A percentile compares a stretch with the other conserved stretches of the same genome.
These are phyloP conservation scores for Cladorhizidae sp. DNA, from an alignment of 37 sponge, comb jelly and placozoan species.

Conservation along the genomic window DNA sequence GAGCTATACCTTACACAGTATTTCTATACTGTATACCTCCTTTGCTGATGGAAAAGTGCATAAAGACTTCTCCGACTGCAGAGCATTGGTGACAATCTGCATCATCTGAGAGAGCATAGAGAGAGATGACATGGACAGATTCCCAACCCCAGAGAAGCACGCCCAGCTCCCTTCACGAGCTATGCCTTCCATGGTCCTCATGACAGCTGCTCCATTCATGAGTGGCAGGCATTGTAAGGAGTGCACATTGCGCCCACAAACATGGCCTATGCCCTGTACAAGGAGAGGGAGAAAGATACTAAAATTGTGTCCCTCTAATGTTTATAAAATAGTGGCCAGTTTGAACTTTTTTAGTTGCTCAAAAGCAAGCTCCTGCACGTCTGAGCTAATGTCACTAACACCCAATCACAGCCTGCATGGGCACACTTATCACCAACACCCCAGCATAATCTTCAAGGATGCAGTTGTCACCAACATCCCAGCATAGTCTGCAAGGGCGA, in stretches of 20 bases:
- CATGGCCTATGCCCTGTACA: constrained; percentile 51
- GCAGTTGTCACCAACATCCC: too few species aligned
- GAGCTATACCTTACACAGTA: neutral
- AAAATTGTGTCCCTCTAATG: too few species aligned
- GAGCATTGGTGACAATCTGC: constrained; percentile 43
- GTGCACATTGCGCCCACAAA: constrained; percentile 57
- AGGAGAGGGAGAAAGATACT: neutral
- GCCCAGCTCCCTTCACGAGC: constrained; percentile 79
- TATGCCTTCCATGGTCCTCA: constrained; percentile 47
- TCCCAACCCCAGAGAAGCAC: constrained; percentile 63
- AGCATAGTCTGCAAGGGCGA: too few species aligned
- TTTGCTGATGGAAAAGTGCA: constrained; percentile 40
- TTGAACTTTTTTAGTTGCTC: neutral
- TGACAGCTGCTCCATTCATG: constrained; percentile 24
- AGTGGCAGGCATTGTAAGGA: constrained; percentile 52
- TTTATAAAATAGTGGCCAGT: too few species aligned
- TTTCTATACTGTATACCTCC: constrained; percentile 44
- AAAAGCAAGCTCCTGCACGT: too few species aligned
- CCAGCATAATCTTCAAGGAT: too few species aligned
- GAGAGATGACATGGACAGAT: constrained; percentile 31
- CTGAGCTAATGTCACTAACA: too few species aligned
- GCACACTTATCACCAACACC: too few species aligned
- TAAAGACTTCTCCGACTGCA: constrained; percentile 28
- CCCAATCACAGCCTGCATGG: too few species aligned
- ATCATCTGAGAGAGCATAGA: constrained; percentile 68